These are phyloP conservation scores for Lindbergichthys nudifrons DNA, from an alignment of 2,797 vertebrate species.

Conservation along the genomic window DNA sequence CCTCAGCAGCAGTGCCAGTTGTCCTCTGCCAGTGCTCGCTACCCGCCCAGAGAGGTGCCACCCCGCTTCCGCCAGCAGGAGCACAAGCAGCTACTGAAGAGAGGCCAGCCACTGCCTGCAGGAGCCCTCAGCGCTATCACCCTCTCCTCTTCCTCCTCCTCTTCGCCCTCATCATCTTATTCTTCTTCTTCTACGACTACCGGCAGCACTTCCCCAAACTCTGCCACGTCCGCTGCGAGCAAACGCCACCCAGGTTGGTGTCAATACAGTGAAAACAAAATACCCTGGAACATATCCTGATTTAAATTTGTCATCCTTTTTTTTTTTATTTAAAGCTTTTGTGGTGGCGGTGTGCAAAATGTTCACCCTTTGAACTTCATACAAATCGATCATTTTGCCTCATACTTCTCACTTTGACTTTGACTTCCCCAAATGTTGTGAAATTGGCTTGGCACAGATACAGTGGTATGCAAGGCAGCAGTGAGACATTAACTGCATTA, in stretches of 20 bases:
- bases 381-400: constrained; percentile 7
- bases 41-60: constrained; percentile 96
- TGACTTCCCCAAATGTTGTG: background rate
- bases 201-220: constrained; percentile 68
- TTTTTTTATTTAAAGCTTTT: background rate
- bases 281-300: constrained; percentile 2
- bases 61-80: constrained; percentile 98
- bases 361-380: background rate
- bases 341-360: constrained; percentile 25
- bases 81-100: constrained; percentile 97
- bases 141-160: constrained; percentile 64
- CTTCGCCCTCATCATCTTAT: constrained; percentile 59
- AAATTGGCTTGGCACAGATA: background rate
- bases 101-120: constrained; percentile 92
- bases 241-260: constrained; percentile 85
- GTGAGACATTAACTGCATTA: constrained; percentile 15
- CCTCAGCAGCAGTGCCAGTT: constrained; percentile 79
- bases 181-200: constrained; percentile 65
- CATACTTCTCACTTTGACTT: background rate
- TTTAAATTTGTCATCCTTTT: background rate
- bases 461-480: constrained; percentile 2
- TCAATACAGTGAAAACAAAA: constrained; percentile 21
- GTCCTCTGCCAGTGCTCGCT: constrained; percentile 89
- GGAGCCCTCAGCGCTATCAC: constrained; percentile 82
- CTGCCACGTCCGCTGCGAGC: constrained; percentile 77